Conservation (phyloP, 1,140 invertebrate genomes). For the Planococcus citri region DNA sequence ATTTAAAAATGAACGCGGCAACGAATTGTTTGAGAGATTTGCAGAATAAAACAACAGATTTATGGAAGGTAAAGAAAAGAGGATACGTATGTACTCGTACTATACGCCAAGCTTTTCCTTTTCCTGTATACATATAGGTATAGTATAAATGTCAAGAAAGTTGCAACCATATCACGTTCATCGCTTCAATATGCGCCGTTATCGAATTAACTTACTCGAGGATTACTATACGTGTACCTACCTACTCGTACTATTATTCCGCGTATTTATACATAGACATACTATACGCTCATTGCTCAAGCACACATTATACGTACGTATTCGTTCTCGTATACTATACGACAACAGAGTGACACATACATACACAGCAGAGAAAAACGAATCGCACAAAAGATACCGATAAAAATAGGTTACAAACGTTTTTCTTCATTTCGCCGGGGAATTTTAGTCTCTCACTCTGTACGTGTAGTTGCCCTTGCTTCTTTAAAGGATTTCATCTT, state of each 20-base stretch:
- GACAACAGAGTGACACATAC: background rate
- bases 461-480: background rate
- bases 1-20: background rate
- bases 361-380: background rate
- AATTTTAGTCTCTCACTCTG: no score
- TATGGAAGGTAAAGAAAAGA: background rate
- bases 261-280: no score
- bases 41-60: background rate
- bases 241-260: no score
- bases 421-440: background rate
- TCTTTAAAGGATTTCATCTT: background rate
- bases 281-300: no score
- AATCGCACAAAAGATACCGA: background rate
- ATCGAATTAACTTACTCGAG: background rate
- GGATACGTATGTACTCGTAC: background rate
- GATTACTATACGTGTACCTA: no score
- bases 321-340: no score
- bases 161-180: background rate
- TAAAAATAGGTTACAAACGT: background rate
- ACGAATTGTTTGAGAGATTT: background rate
- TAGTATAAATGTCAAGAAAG: background rate
- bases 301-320: no score
- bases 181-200: slow-evolving; percentile 1
- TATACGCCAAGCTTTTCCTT: no score
- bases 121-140: no score